Base-by-base conservation (phyloP, 2,797 vertebrate genomes). In the Syndactyla subalaris region DNA sequence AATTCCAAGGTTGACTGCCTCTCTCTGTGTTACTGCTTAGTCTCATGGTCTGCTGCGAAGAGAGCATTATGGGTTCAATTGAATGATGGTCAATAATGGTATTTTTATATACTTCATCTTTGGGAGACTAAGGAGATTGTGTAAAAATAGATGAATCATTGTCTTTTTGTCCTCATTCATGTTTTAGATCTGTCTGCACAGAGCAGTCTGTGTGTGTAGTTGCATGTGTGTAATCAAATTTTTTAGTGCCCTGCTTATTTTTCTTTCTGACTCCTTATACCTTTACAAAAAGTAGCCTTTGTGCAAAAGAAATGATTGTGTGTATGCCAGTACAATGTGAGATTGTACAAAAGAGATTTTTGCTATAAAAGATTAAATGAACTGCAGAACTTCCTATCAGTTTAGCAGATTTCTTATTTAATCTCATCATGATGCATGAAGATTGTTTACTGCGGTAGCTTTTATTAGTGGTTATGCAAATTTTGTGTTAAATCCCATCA, bases 381-480 rank as follows among this genome's bases (percentile, higher is more conserved):
- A 63, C 55, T 45, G 36, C 63, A 65, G 76, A 76, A 76, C 62
- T 79, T 65, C 15, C 27, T 65, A 88, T 85, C 71, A 75, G 41
- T 85, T 82, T 88, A 68, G 92, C 75, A 86, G 72, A 58, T 78
- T 95, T 80, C 39, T 86, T 57, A 30, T 82, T 89, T 92, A 66
- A 92, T 95, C 84, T 91, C 85, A 78, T 95, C 80, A 77, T 1
- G 7, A 68, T 95, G 59, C 61, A 57, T 67, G 34, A 76, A 76
- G 24, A 51, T 30, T 79, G 3, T 88, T 97, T 96, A 86, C 41
- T 76, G 63, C 6, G 16, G 39, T 61, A 76, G 58, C 57, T 92
- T 76, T 79, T 55, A 46, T 87, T 92, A 80, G 46, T 67, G 30
- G 63, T 90, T 86, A 88, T 89, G 92, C 72, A 91, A 89, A 94